phyloP scores from a whole-genome alignment of 2,113 vertebrate genomes.

The Xenopus borealis region DNA sequence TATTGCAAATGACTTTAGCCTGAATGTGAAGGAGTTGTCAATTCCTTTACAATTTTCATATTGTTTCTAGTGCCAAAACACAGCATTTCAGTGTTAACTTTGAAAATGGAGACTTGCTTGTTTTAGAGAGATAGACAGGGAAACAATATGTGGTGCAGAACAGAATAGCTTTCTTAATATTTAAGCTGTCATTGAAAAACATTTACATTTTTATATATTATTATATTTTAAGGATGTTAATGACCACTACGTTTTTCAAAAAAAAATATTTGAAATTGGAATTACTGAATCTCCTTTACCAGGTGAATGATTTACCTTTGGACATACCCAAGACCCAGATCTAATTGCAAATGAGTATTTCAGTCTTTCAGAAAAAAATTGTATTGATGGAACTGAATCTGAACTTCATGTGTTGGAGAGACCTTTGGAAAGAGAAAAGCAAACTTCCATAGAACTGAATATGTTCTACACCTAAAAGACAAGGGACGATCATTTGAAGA shows the following conservation, averaged over 20 bases:
- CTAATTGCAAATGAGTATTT: constrained; percentile 53
- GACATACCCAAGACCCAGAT: constrained; percentile 45
- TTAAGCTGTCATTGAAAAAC: constrained; percentile 50
- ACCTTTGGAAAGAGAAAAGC: constrained; percentile 48
- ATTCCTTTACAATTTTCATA: constrained; percentile 54
- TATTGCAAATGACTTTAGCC: constrained; percentile 58
- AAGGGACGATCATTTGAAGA: too few relatives aligned
- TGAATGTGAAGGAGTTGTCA: constrained; percentile 52
- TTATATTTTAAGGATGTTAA: constrained; percentile 61
- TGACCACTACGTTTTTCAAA: constrained; percentile 56
- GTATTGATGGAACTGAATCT: constrained; percentile 52
- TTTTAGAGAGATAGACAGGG: constrained; percentile 59
- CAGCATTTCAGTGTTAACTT: constrained; percentile 18
- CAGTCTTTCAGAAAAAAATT: constrained; percentile 50
- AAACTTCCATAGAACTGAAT: constrained; percentile 38
- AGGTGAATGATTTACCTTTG: constrained; percentile 54
- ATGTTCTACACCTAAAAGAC: too few relatives aligned
- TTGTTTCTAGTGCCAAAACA: constrained; percentile 47
- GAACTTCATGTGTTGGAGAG: constrained; percentile 56
- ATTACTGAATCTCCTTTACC: constrained; percentile 52
- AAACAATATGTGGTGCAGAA: constrained; percentile 59
- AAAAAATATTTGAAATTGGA: constrained; percentile 49
- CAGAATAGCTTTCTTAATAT: constrained; percentile 60
- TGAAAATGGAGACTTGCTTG: constrained; percentile 55
- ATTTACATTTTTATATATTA: constrained; percentile 48